Percentiles rank a stretch among this genome's conserved stretches.
Conservation (phyloP, 2,888 invertebrate genomes). For the Bedellia somnulentella region DNA sequence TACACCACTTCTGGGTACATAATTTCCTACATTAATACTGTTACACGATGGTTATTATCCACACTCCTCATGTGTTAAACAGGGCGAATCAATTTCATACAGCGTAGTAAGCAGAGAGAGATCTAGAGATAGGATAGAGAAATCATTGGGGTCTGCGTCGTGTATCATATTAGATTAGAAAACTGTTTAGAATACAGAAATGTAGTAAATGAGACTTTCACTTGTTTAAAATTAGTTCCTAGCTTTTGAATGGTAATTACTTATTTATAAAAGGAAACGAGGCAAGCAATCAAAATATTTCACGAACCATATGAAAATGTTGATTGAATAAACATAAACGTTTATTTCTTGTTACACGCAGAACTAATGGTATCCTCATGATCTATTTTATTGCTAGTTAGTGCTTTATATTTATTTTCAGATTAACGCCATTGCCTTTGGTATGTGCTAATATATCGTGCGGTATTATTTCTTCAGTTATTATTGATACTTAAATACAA, state of each 20-base stretch:
- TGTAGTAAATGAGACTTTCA: no score
- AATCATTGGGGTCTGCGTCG: background rate
- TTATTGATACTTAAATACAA: no score
- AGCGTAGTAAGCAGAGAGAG: background rate
- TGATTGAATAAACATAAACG: background rate
- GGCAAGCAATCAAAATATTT: no score
- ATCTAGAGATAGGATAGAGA: background rate
- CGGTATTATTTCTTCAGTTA: no score
- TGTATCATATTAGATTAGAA: conserved; percentile 1
- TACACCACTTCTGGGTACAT: no score
- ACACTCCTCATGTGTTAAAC: conserved; percentile 1
- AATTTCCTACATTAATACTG: no score
- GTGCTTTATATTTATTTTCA: background rate
- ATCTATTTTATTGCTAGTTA: background rate
- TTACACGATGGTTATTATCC: background rate
- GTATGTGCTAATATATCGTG: no score
- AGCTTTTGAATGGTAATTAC: no score
- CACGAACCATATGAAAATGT: background rate
- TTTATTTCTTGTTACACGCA: background rate
- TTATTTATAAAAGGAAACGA: no score
- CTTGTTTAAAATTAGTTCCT: no score
- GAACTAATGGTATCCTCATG: background rate
- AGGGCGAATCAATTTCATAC: conserved; percentile 1
- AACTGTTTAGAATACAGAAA: conserved; percentile 1
- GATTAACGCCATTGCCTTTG: no score